Evolutionary conservation across 2,113 vertebrate genomes (phyloP), one percentile per base, ranked within the genome.

Genomic region (Pygathrix nemaeus): DNA sequence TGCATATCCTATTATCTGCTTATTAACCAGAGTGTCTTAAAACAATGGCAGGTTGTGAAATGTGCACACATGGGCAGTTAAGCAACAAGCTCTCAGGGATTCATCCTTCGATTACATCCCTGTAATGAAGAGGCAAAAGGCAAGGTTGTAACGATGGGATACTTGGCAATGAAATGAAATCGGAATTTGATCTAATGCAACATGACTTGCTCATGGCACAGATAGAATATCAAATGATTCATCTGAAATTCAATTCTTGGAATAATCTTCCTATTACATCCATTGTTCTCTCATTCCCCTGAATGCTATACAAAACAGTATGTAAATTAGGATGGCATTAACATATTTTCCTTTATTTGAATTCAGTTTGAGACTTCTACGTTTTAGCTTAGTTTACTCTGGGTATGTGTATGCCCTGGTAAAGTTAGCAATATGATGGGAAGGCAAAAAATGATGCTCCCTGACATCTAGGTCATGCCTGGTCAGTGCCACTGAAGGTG

Each of bases 1-100:
- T 98, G 98, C 97, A 97, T 97, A 98, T 98, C 97, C 97, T 97
- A 98, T 99, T 98, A 98, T 98, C 98, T 97, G 96, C 97, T 97
- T 97, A 97, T 98, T 99, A 99, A 97, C 88, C 73, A 94, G 83
- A 95, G 78, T 32, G 35, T 89, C 97, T 88, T 89, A 50, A 90
- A 97, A 98, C 98, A 98, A 97, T 96, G 97, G 94, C 97, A 81
- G 96, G 85, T 57, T 98, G 97, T 97, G 98, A 98, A 98, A 98
- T 81, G 96, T 61, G 21, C 38, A 88, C 92, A 78, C 84, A 92
- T 8, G 76, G 89, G 40, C 95, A 82, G 93, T 98, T 96, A 0
- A 91, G 92, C 97, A 96, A 86, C 97, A 97, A 59, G 95, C 87
- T 98, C 97, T 98, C 68, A 25, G 94, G 97, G 96, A 95, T 59